phyloP scores from a whole-genome alignment of 2,888 invertebrate genomes.

The Synergus laeviventris region DNA sequence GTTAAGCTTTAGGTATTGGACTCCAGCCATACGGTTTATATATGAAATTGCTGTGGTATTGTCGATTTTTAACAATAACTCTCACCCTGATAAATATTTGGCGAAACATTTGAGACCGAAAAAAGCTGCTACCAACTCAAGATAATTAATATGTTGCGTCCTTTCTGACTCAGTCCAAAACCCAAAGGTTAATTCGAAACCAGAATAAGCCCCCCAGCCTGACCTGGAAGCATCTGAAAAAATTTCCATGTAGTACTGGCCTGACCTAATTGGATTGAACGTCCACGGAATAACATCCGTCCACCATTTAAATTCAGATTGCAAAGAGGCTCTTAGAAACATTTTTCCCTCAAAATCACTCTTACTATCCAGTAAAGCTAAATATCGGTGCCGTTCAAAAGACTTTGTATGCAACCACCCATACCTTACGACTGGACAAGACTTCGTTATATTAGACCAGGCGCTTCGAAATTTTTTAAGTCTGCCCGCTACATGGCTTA shows the following conservation, averaged over 20 bases:
- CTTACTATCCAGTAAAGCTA: too few relatives aligned
- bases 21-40: conserved; percentile 25
- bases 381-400: too few relatives aligned
- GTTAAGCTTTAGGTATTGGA: conserved; percentile 4
- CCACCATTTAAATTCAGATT: conserved; percentile 1
- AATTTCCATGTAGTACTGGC: neutral
- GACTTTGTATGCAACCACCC: too few relatives aligned
- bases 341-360: too few relatives aligned
- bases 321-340: neutral
- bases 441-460: too few relatives aligned
- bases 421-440: too few relatives aligned
- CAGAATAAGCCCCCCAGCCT: conserved; percentile 40
- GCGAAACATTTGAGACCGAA: too few relatives aligned
- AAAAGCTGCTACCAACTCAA: conserved; percentile 32
- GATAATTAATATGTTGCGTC: neutral
- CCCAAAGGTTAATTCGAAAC: conserved; percentile 19
- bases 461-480: too few relatives aligned
- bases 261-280: neutral
- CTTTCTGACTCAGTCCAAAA: conserved; percentile 30
- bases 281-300: neutral
- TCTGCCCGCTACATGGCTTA: too few relatives aligned
- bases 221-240: neutral
- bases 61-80: conserved; percentile 43
- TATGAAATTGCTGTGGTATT: conserved; percentile 38
- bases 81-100: too few relatives aligned